phyloP scores from a whole-genome alignment of 2,888 invertebrate genomes.

The Ormyrus labotus region DNA sequence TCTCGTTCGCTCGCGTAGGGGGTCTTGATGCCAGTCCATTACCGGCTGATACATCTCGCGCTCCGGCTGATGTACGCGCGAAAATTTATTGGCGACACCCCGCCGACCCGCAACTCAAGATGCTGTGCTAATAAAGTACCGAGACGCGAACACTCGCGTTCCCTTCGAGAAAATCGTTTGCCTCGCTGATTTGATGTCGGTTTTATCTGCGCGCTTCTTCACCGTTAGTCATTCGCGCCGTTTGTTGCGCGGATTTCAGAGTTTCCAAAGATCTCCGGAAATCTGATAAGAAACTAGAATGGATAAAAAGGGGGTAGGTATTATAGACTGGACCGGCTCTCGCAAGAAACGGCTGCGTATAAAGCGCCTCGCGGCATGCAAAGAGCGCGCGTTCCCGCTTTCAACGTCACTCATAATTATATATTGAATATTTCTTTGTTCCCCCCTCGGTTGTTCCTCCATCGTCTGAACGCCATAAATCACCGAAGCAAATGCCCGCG shows the following conservation, averaged over 20 bases:
- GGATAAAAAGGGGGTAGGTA: not conserved
- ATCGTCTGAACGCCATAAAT: conserved; percentile 22
- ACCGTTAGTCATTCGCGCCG: not conserved
- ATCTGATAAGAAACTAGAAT: conserved; percentile 23
- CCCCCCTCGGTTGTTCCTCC: not conserved
- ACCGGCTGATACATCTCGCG: conserved; percentile 40
- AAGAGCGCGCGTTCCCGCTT: conserved; percentile 4
- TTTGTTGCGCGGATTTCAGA: conserved; percentile 2
- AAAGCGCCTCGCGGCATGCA: conserved; percentile 16
- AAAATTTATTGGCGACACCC: conserved; percentile 50
- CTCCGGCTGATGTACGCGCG: not conserved
- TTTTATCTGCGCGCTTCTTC: no score
- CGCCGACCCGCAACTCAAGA: conserved; percentile 32
- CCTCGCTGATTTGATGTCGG: conserved; percentile 18
- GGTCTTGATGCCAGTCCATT: conserved; percentile 19
- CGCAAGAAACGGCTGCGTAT: not conserved
- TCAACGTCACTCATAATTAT: conserved; percentile 37
- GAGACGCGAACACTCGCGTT: conserved; percentile 5
- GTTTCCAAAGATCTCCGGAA: not conserved
- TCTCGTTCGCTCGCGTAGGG: not conserved
- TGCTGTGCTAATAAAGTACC: conserved; percentile 47
- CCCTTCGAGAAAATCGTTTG: conserved; percentile 15
- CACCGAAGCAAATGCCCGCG: conserved; percentile 17
- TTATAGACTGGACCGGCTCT: no score
- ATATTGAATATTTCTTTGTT: conserved; percentile 37